phyloP scores from a whole-genome alignment of 2,888 invertebrate species.

The Melanchra persicariae region DNA sequence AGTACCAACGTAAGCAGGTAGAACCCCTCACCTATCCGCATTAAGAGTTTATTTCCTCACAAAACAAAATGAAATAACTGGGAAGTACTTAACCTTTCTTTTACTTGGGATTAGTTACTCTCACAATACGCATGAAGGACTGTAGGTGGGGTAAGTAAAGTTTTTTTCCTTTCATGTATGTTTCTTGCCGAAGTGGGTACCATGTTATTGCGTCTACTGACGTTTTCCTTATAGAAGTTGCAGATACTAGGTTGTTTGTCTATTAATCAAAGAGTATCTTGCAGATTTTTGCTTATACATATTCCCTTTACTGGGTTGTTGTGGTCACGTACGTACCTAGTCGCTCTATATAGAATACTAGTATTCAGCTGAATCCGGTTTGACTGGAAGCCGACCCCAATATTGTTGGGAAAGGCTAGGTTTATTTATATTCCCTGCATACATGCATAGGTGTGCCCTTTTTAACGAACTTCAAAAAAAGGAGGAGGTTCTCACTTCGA shows the following conservation, averaged over 20 bases:
- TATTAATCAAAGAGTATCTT: constrained; percentile 1
- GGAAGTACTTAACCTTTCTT: constrained; percentile 67
- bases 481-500: too few species aligned
- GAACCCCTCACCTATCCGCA: constrained; percentile 19
- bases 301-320: too few species aligned
- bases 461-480: too few species aligned
- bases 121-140: constrained; percentile 33
- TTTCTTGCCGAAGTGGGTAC: constrained; percentile 52
- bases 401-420: too few species aligned
- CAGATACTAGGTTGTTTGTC: neutral
- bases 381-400: too few species aligned
- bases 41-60: constrained; percentile 71
- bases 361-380: too few species aligned
- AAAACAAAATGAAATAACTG: constrained; percentile 71
- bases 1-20: constrained; percentile 4
- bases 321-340: too few species aligned
- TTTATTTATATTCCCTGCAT: too few species aligned
- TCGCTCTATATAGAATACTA: too few species aligned
- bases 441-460: too few species aligned
- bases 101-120: constrained; percentile 60
- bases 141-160: constrained; percentile 21
- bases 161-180: constrained; percentile 55
- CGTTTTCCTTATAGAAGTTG: constrained; percentile 21
- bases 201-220: constrained; percentile 38
- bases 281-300: neutral